Percentiles rank a stretch among this genome's conserved stretches.
These are phyloP conservation scores for Arvicanthis niloticus DNA, from an alignment of 2,113 vertebrate genomes.

Conservation along the genomic window DNA sequence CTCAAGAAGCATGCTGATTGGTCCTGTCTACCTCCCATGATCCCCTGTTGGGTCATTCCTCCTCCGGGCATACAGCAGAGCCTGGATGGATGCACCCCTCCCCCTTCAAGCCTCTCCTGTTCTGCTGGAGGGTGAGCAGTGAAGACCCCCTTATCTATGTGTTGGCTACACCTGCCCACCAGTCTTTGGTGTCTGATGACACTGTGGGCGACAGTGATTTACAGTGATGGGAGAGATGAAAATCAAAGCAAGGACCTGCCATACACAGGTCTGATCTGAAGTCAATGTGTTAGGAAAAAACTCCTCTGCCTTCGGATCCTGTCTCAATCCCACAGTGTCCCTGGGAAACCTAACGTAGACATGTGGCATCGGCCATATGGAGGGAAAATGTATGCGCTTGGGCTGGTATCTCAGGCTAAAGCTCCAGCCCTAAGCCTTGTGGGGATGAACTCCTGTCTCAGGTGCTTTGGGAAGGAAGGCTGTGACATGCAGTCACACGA, in stretches of 20 bases:
- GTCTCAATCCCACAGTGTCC: background rate
- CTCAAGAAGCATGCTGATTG: background rate
- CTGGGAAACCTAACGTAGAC: constrained; percentile 54
- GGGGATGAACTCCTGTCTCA: no score
- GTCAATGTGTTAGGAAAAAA: background rate
- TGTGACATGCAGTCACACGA: background rate
- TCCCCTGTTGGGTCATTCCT: background rate
- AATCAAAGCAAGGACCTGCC: rapidly evolving
- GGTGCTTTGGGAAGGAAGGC: background rate
- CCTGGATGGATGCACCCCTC: rapidly evolving
- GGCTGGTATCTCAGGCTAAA: rapidly evolving
- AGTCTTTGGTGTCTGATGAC: rapidly evolving
- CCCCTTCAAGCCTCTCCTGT: background rate
- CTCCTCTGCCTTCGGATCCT: background rate
- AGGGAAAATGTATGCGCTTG: rapidly evolving
- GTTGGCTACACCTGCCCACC: rapidly evolving
- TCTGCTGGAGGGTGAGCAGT: background rate
- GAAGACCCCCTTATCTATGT: background rate
- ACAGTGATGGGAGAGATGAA: rapidly evolving
- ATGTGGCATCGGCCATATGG: rapidly evolving
- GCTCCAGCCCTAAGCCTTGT: no score
- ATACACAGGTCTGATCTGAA: rapidly evolving
- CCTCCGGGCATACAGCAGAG: rapidly evolving
- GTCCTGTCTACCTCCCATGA: rapidly evolving
- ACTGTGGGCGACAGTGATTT: rapidly evolving